These are phyloP conservation scores for Neotragus pygmaeus DNA, from an alignment of 2,113 vertebrate species.

Conservation along the genomic window DNA sequence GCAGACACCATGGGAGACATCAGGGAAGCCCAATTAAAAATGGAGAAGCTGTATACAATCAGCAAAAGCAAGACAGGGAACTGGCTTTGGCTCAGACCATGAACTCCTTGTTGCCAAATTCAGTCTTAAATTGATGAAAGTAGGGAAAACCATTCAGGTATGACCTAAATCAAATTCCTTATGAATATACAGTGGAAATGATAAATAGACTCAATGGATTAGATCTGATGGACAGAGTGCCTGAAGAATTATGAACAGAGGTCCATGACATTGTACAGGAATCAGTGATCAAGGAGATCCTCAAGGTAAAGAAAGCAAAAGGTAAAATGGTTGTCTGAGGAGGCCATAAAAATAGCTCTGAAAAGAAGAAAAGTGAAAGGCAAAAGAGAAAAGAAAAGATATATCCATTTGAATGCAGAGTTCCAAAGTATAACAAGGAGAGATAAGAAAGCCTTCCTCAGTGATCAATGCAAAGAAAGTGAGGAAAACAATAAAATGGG, in stretches of 20 bases:
- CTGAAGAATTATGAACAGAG: not conserved
- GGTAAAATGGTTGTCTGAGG: not conserved
- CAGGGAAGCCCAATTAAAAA: not conserved
- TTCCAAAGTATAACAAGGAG: not conserved
- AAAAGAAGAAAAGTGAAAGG: not conserved
- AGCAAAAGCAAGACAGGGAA: not conserved
- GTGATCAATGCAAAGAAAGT: not conserved
- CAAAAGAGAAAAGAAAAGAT: not conserved
- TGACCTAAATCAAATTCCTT: not conserved
- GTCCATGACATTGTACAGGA: not conserved
- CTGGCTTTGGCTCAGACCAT: not conserved
- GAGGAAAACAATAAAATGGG: not conserved
- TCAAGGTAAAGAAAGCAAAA: not conserved
- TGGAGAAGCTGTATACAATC: not conserved
- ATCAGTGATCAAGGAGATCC: not conserved
- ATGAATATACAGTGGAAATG: not conserved
- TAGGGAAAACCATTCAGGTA: not conserved
- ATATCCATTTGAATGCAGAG: not conserved
- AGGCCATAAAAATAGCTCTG: not conserved
- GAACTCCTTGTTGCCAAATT: not conserved
- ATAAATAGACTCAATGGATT: not conserved
- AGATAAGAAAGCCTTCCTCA: not conserved
- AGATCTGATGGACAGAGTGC: not conserved
- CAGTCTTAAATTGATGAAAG: not conserved
- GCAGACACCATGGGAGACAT: fast-evolving